Percentiles rank a stretch among this genome's conserved stretches.
Evolutionary conservation across 2,888 invertebrate genomes (phyloP).

Genomic region (Hyposoter dolosus): DNA sequence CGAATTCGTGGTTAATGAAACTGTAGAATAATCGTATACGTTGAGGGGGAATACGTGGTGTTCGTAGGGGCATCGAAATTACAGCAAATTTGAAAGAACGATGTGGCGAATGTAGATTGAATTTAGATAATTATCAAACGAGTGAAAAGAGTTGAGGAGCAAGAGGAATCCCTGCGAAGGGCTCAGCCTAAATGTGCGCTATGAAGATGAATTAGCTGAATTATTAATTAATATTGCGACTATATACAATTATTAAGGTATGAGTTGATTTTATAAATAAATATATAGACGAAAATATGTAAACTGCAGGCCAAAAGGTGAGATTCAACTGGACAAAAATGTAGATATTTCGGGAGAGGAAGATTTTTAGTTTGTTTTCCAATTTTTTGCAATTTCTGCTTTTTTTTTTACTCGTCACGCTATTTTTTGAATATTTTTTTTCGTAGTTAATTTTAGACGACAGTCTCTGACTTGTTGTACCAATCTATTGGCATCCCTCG

Average conservation of each 20-base stretch:
- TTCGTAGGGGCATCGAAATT: slow-evolving; percentile 33
- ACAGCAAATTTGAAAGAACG: slow-evolving; percentile 24
- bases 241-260: slow-evolving; percentile 71
- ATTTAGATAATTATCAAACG: neutral
- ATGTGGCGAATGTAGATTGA: slow-evolving; percentile 1
- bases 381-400: too few species aligned
- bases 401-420: too few species aligned
- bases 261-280: slow-evolving; percentile 76
- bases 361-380: too few species aligned
- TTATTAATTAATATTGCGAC: slow-evolving; percentile 72
- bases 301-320: neutral
- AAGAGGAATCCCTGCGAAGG: slow-evolving; percentile 46
- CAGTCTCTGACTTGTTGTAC: too few species aligned
- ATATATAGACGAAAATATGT: slow-evolving; percentile 2
- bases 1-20: slow-evolving; percentile 27
- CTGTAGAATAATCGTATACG: slow-evolving; percentile 26
- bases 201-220: slow-evolving; percentile 66
- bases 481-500: too few species aligned
- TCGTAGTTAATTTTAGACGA: too few species aligned
- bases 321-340: neutral
- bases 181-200: slow-evolving; percentile 74
- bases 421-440: too few species aligned
- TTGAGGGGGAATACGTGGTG: neutral
- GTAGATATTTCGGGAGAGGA: neutral
- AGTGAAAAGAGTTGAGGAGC: neutral